phyloP scores from a whole-genome alignment of 2,797 vertebrate species.

The Hypotaenidia okinawae region DNA sequence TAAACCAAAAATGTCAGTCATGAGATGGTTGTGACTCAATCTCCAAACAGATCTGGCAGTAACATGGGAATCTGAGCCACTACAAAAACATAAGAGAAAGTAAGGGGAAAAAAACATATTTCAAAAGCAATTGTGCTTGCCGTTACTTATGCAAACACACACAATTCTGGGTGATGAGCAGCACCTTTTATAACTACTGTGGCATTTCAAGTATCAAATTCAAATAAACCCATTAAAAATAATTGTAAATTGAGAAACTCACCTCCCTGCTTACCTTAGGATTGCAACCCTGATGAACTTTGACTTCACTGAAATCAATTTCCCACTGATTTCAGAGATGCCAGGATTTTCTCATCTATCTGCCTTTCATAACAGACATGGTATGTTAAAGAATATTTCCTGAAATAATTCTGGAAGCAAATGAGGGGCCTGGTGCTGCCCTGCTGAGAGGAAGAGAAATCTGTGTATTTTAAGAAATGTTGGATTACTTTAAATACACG shows the following conservation, averaged over 20 bases:
- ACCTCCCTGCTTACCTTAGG: neutral
- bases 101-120: neutral
- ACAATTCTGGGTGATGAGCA: neutral
- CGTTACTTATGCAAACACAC: neutral
- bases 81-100: neutral
- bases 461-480: constrained; percentile 34
- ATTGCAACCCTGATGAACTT: neutral
- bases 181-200: neutral
- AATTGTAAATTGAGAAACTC: neutral
- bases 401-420: constrained; percentile 27
- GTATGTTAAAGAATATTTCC: constrained; percentile 22
- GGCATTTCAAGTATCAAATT: neutral
- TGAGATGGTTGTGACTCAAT: neutral
- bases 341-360: neutral
- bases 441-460: constrained; percentile 55
- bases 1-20: neutral
- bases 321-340: constrained; percentile 9
- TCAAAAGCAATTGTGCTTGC: neutral
- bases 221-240: neutral
- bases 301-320: neutral
- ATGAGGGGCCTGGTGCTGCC: neutral
- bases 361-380: neutral
- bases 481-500: constrained; percentile 31
- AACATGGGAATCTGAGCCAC: neutral
- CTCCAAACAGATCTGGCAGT: neutral